A percentile compares a stretch with the other conserved stretches of the same genome.
Conservation (phyloP, 2,888 invertebrate species). For the Aspidiotus destructor region DNA sequence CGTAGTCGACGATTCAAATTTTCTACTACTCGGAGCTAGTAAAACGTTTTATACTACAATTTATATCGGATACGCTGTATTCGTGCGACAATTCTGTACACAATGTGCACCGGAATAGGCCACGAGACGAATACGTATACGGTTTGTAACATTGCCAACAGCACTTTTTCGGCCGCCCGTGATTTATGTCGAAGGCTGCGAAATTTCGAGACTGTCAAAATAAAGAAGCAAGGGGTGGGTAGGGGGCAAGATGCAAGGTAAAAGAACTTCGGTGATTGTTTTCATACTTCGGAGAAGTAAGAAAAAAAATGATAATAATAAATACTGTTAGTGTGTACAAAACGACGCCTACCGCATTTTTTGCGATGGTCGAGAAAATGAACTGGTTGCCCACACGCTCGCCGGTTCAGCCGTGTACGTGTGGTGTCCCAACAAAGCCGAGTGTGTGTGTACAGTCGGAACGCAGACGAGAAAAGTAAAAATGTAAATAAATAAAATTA, state of each 20-base stretch:
- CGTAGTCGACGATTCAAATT: neutral
- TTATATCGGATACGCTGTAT: neutral
- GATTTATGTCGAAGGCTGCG: conserved; percentile 1
- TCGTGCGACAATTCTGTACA: neutral
- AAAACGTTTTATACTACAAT: neutral
- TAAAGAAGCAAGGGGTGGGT: neutral
- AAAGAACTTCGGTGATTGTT: no score
- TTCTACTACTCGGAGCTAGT: neutral
- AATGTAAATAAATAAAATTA: no score
- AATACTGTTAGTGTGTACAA: neutral
- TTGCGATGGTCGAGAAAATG: neutral
- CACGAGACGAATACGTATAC: neutral
- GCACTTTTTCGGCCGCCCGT: neutral
- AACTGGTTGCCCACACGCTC: conserved; percentile 2
- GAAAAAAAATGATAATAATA: neutral
- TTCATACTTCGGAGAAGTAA: neutral
- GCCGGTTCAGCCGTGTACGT: neutral
- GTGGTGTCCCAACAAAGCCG: no score
- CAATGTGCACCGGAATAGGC: no score
- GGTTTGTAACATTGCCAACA: neutral
- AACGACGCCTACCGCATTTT: neutral
- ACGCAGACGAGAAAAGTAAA: no score
- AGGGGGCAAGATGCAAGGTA: no score
- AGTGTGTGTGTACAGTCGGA: no score
- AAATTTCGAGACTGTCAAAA: conserved; percentile 1